These are phyloP conservation scores for Cynopterus sphinx DNA, from an alignment of 2,797 vertebrate genomes.

Conservation along the genomic window DNA sequence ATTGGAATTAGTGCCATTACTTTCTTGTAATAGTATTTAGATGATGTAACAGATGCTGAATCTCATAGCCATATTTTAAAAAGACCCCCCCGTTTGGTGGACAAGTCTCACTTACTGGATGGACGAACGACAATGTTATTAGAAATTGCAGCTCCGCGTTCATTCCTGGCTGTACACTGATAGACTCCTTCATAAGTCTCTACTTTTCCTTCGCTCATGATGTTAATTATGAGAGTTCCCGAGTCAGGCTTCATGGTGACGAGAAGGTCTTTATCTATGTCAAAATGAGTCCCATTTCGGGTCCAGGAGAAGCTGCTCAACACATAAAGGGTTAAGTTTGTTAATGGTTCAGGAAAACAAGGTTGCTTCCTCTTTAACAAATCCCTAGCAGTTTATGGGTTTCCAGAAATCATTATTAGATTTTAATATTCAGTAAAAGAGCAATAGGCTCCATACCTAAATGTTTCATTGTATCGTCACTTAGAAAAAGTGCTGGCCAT, in stretches of 20 bases:
- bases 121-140: conserved; percentile 94
- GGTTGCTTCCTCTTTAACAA: conserved; percentile 1
- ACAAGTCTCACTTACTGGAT: conserved; percentile 90
- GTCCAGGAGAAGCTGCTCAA: conserved; percentile 96
- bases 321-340: conserved; percentile 39
- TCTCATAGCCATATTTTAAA: conserved; percentile 66
- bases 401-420: conserved; percentile 19
- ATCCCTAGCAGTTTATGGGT: not conserved
- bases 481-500: not conserved
- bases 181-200: conserved; percentile 95
- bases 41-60: conserved; percentile 82
- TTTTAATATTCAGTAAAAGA: conserved; percentile 40
- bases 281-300: conserved; percentile 95
- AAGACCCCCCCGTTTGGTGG: not conserved
- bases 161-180: conserved; percentile 96
- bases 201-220: conserved; percentile 91
- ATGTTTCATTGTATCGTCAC: not conserved
- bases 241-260: conserved; percentile 92
- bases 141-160: conserved; percentile 94
- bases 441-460: not conserved
- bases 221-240: conserved; percentile 95
- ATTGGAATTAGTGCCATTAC: conserved; percentile 71
- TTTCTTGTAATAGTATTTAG: conserved; percentile 82
- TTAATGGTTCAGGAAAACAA: conserved; percentile 45
- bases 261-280: conserved; percentile 91